Base-by-base conservation (phyloP, 2,888 invertebrate genomes). In the Lottia gigantea region DNA sequence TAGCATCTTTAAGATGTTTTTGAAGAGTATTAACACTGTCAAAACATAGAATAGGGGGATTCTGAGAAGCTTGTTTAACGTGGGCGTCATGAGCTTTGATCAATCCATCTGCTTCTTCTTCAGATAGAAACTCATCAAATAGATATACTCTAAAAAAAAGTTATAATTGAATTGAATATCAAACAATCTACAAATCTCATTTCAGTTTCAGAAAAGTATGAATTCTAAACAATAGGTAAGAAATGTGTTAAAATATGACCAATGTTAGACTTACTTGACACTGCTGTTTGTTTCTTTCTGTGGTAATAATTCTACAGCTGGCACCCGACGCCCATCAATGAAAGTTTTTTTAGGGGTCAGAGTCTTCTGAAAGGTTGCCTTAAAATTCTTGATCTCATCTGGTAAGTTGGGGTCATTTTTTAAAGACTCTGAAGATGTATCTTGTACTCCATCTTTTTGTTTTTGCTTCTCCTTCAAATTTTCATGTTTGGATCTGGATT, bases 1-100 rank as follows among this genome's bases (percentile, higher is more conserved):
- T 77, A 2, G 70, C 79, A 64, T 78, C 77, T 66, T 78, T 74
- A 15, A 87, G 74, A 72, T 86, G 85, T 71, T 80, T 76, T 25
- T 81, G 75, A 19, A 87, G 73, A 0, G 86, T 87, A 25, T 71
- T 65, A 25, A 86, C 70, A 63, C 80, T 83, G 71, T 86, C 86
- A 70, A 87, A 87, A 69, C 86, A 86, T n/a, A 87, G 73, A n/a
- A 86, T 76, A 0, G 86, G 86, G 25, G 78, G 72, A 31, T 77
- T 71, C 66, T 78, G 75, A 14, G 76, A 74, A 55, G 75, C 71
- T 16, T 82, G 77, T 62, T 78, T 68, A 46, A 86, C 81, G 72
- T 86, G 85, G 40, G 75, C 77, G 68, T 86, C 80, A 73, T 86
- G 86, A 1, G 80, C 86, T n/a, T 78, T 75, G 71, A 80, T 81